Evolutionary conservation across 2,888 invertebrate genomes (phyloP), one percentile per base, ranked within the genome.

Genomic region (Notocelia uddmanniana): DNA sequence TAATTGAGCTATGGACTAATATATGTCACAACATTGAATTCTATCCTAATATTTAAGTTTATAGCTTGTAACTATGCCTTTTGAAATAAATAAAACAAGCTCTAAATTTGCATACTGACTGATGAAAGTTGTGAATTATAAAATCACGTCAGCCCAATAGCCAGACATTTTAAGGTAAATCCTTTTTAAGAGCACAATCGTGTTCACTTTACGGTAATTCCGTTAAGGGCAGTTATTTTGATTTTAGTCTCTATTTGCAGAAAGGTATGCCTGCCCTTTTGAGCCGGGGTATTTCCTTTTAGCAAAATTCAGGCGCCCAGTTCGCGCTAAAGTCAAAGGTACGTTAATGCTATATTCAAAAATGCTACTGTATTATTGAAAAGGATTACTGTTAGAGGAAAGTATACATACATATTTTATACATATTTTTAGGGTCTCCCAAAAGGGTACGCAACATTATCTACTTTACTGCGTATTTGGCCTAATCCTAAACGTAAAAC

Each of bases 171-270:
- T 37, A 34, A 26, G 48, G 37, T n/a, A 34, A 70, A 58, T 26
- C 57, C 37, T 41, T 60, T 50, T 59, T 70, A 70, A 58, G 23
- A 54, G 45, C 54, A 59, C 18, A 59, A 26, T 45, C 23, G 50
- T 37, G 50, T 59, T 41, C 64, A 23, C 41, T 59, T 69, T 59
- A 19, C 78, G 79, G 63, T 79, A 19, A 70, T 58, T 64, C 55
- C 21, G 64, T 64, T 52, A 58, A 50, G 34, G 58, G 34, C 15
- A 34, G 52, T 54, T 71, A 66, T 60, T 71, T 71, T 54, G 21
- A 71, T 54, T 66, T 66, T 19, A 59, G 21, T 45, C 45, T 59
- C 19, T 71, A 70, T 66, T 66, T 59, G 66, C 45, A 66, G 41
- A 50, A 54, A 66, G 59, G 59, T 31, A 41, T 3, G 15, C n/a